Conservation (phyloP, 2,113 vertebrate genomes). For the Corydoras maculifer region DNA sequence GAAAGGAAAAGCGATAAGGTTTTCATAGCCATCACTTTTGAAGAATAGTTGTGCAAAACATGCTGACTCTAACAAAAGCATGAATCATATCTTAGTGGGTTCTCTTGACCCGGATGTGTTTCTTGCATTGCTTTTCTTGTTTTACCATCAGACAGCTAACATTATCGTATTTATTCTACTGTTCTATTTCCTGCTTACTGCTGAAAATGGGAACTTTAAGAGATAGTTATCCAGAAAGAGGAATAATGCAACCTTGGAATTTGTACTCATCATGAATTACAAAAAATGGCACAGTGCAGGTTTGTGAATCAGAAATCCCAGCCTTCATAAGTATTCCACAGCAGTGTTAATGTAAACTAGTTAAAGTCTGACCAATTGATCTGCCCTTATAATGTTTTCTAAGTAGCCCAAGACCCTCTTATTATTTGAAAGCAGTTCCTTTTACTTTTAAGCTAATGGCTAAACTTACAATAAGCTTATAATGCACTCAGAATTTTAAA, state of each 20-base stretch:
- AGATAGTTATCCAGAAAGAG: conserved; percentile 19
- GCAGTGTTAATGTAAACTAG: too few relatives aligned
- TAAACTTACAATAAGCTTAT: too few relatives aligned
- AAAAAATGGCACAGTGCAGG: too few relatives aligned
- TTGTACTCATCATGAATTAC: not conserved
- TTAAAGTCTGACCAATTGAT: too few relatives aligned
- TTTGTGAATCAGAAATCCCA: too few relatives aligned
- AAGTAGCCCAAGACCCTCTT: too few relatives aligned
- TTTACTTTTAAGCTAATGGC: too few relatives aligned
- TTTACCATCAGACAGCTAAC: not conserved
- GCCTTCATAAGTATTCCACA: too few relatives aligned
- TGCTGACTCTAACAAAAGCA: conserved; percentile 5
- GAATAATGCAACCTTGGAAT: not conserved
- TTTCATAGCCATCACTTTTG: not conserved
- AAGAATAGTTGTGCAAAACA: not conserved
- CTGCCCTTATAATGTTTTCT: too few relatives aligned
- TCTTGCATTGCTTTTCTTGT: conserved; percentile 8
- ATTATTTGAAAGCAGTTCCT: too few relatives aligned
- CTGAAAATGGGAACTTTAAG: not conserved
- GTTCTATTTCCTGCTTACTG: conserved; percentile 4
- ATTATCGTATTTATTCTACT: not conserved
- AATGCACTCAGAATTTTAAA: too few relatives aligned
- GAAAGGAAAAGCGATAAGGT: not conserved
- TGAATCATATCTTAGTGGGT: not conserved
- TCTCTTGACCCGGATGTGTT: not conserved